These are phyloP conservation scores for Enteromius paludinosus DNA, from an alignment of 2,797 vertebrate species.

Conservation along the genomic window DNA sequence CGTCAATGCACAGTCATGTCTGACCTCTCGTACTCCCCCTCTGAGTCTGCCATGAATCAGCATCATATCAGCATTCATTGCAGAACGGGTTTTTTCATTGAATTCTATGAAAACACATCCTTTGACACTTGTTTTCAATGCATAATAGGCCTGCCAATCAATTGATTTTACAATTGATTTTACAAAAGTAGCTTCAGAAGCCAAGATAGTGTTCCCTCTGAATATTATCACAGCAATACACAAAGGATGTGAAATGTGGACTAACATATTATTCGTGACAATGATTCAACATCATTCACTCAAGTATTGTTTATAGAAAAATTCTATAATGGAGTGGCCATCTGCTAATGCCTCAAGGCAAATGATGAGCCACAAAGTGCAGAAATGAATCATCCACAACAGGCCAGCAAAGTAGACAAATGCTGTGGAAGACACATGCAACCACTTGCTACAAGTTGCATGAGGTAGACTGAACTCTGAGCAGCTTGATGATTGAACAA, in stretches of 20 bases:
- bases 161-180: constrained; percentile 9
- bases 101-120: neutral
- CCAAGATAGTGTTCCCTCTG: neutral
- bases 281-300: neutral
- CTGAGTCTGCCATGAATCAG: constrained; percentile 1
- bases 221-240: neutral
- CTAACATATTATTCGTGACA: neutral
- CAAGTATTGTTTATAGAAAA: constrained; percentile 10
- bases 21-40: constrained; percentile 32
- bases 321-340: constrained; percentile 9
- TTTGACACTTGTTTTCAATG: neutral
- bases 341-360: constrained; percentile 11
- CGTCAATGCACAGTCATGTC: constrained; percentile 37
- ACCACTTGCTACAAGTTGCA: neutral
- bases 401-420: constrained; percentile 9
- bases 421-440: neutral
- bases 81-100: neutral
- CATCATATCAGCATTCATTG: neutral
- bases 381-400: constrained; percentile 21
- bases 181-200: neutral
- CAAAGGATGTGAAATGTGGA: neutral
- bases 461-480: constrained; percentile 4
- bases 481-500: neutral
- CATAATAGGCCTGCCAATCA: neutral
- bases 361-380: neutral